Percentiles rank a stretch among this genome's conserved stretches.
phyloP scores from a whole-genome alignment of 2,888 invertebrate species.

The Cantharis nigra region DNA sequence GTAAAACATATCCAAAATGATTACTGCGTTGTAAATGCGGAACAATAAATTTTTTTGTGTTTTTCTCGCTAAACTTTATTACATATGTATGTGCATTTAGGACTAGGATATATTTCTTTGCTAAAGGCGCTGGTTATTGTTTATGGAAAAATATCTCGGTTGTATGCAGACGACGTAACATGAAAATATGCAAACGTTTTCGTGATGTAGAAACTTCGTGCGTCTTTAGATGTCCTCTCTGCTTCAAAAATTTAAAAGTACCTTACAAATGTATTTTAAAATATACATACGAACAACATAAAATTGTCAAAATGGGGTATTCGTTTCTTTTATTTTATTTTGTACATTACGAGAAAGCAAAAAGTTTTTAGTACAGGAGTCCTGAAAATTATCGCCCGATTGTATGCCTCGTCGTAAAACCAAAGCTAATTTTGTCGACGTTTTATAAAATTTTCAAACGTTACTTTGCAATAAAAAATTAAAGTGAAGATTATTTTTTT shows the following conservation, averaged over 20 bases:
- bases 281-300: conserved; percentile 12
- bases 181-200: conserved; percentile 17
- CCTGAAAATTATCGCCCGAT: neutral
- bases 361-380: neutral
- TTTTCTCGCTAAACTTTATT: conserved; percentile 16
- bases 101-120: neutral
- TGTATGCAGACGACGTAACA: conserved; percentile 19
- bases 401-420: neutral
- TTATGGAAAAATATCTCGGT: conserved; percentile 8
- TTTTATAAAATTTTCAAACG: neutral
- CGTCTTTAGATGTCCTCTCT: conserved; percentile 21
- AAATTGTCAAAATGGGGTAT: neutral
- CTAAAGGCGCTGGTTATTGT: neutral
- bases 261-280: conserved; percentile 19
- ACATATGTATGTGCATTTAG: conserved; percentile 22
- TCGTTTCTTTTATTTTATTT: neutral
- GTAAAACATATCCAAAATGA: conserved; percentile 17
- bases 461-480: neutral
- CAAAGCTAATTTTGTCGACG: neutral
- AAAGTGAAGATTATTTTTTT: neutral
- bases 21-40: conserved; percentile 25
- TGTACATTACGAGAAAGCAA: neutral
- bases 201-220: conserved; percentile 16
- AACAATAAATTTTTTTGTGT: conserved; percentile 27
- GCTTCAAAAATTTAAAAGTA: conserved; percentile 16